A percentile compares a stretch with the other conserved stretches of the same genome.
These are phyloP conservation scores for Neodiprion virginianus DNA, from an alignment of 1,140 invertebrate genomes.

Conservation along the genomic window DNA sequence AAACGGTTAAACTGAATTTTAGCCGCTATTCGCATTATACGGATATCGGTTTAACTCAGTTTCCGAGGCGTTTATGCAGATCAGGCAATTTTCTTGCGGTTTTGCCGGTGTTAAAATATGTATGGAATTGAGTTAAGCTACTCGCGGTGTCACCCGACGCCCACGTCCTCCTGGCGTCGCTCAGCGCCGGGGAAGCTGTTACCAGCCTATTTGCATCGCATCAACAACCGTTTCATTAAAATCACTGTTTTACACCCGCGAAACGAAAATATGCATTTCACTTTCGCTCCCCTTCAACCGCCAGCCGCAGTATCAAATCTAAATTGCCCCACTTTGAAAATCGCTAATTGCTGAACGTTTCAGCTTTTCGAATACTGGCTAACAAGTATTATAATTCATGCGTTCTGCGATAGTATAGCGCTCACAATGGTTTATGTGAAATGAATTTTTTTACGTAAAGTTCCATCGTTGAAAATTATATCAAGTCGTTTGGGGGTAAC, in stretches of 20 bases:
- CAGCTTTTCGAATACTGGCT: not conserved
- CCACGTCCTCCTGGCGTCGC: slow-evolving; percentile 39
- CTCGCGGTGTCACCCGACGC: slow-evolving; percentile 37
- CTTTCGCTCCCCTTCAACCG: not conserved
- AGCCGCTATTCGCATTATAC: not conserved
- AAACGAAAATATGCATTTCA: not conserved
- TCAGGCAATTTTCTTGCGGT: slow-evolving; percentile 61
- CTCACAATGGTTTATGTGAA: no score
- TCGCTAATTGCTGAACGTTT: not conserved
- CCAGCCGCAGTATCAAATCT: not conserved
- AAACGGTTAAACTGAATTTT: slow-evolving; percentile 6
- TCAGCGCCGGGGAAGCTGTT: slow-evolving; percentile 58
- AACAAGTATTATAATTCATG: not conserved
- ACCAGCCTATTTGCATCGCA: slow-evolving; percentile 60
- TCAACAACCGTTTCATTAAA: slow-evolving; percentile 51
- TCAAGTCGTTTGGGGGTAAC: no score
- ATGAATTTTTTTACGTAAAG: no score
- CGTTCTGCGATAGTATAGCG: not conserved
- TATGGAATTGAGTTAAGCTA: slow-evolving; percentile 61
- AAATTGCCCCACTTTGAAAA: not conserved
- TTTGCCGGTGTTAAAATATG: slow-evolving; percentile 61
- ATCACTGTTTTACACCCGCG: slow-evolving; percentile 27
- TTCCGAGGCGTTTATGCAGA: slow-evolving; percentile 58
- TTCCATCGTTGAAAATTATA: no score
- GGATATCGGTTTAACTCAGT: slow-evolving; percentile 43